Evolutionary conservation across 2,797 vertebrate species (phyloP), one percentile per base, ranked within the genome.

Genomic region (Sus cebifrons): DNA sequence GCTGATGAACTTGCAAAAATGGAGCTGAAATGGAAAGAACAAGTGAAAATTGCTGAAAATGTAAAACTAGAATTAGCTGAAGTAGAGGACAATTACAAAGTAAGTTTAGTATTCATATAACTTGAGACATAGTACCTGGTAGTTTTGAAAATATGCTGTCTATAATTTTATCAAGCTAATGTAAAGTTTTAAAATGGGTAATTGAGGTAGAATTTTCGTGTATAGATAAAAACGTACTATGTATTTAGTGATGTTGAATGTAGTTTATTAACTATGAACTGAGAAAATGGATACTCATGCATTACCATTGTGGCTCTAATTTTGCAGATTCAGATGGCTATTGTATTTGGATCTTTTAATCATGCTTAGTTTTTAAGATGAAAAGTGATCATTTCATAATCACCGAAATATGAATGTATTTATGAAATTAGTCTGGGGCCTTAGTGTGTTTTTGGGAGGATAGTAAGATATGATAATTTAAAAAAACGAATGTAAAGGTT

Each of bases 11-110:
- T 99, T 97, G 99, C 99, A 88, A 99, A 99, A 98, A 98, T 99
- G 99, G 99, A 99, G 97, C 98, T 99, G 98, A 99, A 99, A 97
- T 99, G 99, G 98, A 99, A 99, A 97, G 99, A 99, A 97, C 99
- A 99, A 97, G 95, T 99, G 96, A 99, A 99, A 99, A 99, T 99
- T 97, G 99, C 99, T 36, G 99, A 99, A 79, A 97, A 97, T 96
- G 97, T 99, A 96, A 99, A 99, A 98, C 98, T 99, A 96, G 99
- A 99, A 98, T 98, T 99, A 96, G 99, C 99, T 90, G 98, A 99
- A 71, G 99, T 99, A 98, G 99, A 99, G 92, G 99, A 99, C 98
- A 99, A 98, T 93, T 99, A 99, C 96, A 99, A 99, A 98, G 99
- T 99, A 98, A 98, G 99, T 98, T 82, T 84, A 44, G 27, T 29